phyloP scores from a whole-genome alignment of 1,140 invertebrate genomes.

The Pseudomyrmex dendroicus region DNA sequence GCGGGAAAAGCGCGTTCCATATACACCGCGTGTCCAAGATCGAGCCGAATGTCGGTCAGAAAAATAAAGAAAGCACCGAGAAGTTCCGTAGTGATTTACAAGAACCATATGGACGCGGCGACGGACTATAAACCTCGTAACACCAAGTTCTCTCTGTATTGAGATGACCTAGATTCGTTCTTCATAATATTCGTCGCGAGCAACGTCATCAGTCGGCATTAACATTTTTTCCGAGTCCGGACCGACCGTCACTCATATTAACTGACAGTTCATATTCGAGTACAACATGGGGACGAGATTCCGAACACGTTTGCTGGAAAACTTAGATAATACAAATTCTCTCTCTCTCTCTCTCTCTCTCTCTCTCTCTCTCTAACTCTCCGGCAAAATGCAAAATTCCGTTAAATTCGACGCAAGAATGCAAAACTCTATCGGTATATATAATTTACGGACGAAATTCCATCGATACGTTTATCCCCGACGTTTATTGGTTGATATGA shows the following conservation, averaged over 20 bases:
- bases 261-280: conserved; percentile 5
- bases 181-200: background rate
- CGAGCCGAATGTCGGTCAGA: conserved; percentile 44
- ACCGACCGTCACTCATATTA: background rate
- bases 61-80: conserved; percentile 44
- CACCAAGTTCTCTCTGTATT: conserved; percentile 5
- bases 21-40: conserved; percentile 53
- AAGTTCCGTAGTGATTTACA: conserved; percentile 52
- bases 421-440: too few relatives aligned
- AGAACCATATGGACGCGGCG: conserved; percentile 34
- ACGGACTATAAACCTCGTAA: conserved; percentile 38
- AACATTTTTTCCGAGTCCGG: conserved; percentile 12
- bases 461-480: conserved; percentile 18
- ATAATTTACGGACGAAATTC: conserved; percentile 9
- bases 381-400: background rate
- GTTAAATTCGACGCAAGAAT: background rate
- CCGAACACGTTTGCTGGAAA: conserved; percentile 1
- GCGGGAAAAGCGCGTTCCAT: conserved; percentile 13
- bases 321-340: background rate
- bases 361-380: background rate
- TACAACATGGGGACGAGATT: conserved; percentile 1
- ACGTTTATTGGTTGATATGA: conserved; percentile 15
- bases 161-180: conserved; percentile 50
- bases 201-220: background rate
- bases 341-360: background rate